Evolutionary conservation across 2,113 vertebrate genomes (phyloP), one percentile per base, ranked within the genome.

Genomic region (Pituophis catenifer): DNA sequence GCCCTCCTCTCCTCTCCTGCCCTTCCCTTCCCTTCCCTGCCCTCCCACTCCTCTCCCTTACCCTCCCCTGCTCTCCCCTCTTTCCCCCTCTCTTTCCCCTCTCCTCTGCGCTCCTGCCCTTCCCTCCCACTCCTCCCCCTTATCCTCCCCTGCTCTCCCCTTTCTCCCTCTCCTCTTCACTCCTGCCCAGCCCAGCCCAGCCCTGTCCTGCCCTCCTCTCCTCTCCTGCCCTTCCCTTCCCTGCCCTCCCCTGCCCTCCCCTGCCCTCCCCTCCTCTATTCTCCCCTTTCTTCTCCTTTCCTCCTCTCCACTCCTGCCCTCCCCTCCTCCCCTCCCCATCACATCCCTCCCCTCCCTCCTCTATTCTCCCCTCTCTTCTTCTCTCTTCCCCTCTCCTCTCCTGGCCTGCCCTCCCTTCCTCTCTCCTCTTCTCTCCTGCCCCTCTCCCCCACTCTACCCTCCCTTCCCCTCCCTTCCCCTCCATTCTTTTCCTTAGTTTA

Each of bases 71-170:
- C 57, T 0, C 19, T 58, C 2, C 26, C 10, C 26, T 44, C 48
- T 48, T 48, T 48, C 5, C 4, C 48, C 48, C 48, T 48, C 48
- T 48, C 48, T 48, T 48, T 48, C 48, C 48, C 48, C 48, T 65
- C 11, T 65, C 62, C 11, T 65, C 24, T 38, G 1, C 38, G 1
- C 38, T 38, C 3, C 59, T 62, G 4, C 19, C 21, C 17, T 19
- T 6, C 19, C 57, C 19, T 58, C 19, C 1, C 2, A 6, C 1
- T 26, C 0, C 1, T 2, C 8, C 3, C 23, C 24, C 8, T 8
- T 9, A 8, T 0, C 3, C 38, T 44, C 38, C 38, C 38, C 38
- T 44, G 38, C 38, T 3, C 23, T 21, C 55, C 1, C 3, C 5
- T 5, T 1, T 7, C 23, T 48, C 55, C 57, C 19, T 57, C 17